phyloP scores from a whole-genome alignment of 2,113 vertebrate species.

The Macrotis lagotis region DNA sequence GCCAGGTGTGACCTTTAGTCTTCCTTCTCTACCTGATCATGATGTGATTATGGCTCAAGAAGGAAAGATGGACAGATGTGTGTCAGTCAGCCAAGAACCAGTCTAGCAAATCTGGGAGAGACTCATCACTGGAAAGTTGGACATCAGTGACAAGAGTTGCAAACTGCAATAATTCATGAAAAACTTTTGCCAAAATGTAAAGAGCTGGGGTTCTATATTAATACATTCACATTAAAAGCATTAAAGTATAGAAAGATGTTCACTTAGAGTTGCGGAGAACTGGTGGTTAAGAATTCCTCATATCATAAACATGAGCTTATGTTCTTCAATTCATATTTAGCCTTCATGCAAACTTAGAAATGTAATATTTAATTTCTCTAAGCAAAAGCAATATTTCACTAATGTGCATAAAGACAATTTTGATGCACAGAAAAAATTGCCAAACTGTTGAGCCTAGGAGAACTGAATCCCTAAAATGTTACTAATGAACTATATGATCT shows the following conservation, averaged over 20 bases:
- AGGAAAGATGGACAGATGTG: neutral
- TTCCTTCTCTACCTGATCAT: neutral
- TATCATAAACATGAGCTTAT: neutral
- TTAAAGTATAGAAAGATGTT: neutral
- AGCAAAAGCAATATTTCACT: neutral
- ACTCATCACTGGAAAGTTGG: neutral
- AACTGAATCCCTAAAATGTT: neutral
- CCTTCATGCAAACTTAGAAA: neutral
- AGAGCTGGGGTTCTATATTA: neutral
- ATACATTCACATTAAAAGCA: neutral
- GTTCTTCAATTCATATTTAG: neutral
- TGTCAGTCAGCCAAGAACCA: neutral
- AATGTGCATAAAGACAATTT: neutral
- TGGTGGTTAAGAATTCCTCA: neutral
- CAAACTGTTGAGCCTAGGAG: neutral
- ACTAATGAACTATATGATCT: neutral
- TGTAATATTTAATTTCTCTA: neutral
- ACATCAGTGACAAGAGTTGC: neutral
- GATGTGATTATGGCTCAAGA: neutral
- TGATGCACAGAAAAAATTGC: neutral
- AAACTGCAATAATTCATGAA: neutral
- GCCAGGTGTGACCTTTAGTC: neutral
- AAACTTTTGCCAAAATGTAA: neutral
- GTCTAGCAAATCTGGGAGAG: neutral
- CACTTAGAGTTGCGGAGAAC: neutral